Evolutionary conservation across 2,113 vertebrate species (phyloP).

Genomic region (Proterorhinus semilunaris): DNA sequence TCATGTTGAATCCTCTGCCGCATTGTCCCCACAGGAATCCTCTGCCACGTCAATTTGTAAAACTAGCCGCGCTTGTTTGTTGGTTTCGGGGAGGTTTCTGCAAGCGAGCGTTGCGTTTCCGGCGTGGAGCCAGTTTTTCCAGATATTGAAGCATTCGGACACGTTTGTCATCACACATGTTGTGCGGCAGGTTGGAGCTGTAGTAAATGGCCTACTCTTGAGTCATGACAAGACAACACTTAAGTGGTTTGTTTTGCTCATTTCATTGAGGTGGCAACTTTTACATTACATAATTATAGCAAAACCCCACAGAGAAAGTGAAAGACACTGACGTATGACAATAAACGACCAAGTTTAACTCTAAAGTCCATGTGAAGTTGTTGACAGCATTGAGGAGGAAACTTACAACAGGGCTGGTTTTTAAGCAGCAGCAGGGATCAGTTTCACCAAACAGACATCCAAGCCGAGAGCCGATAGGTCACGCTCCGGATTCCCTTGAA

Average conservation of each 20-base stretch:
- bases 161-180: conserved; percentile 19
- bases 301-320: not conserved
- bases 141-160: conserved; percentile 29
- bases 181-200: conserved; percentile 25
- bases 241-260: no score
- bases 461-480: conserved; percentile 25
- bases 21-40: conserved; percentile 38
- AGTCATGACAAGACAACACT: not conserved
- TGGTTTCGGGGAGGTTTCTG: conserved; percentile 68
- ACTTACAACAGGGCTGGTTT: conserved; percentile 17
- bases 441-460: conserved; percentile 40
- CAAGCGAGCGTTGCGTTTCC: conserved; percentile 48
- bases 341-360: not conserved
- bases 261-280: no score
- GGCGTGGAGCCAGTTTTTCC: conserved; percentile 64
- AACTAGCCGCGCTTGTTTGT: conserved; percentile 70
- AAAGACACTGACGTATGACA: conserved; percentile 13
- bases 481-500: conserved; percentile 37
- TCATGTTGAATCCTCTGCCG: conserved; percentile 3
- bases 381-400: conserved; percentile 22
- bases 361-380: not conserved
- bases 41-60: conserved; percentile 18
- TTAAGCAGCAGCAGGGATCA: conserved; percentile 34
- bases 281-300: no score
- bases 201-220: conserved; percentile 13